These are phyloP conservation scores for Microtus pennsylvanicus DNA, from an alignment of 2,113 vertebrate species.

Conservation along the genomic window DNA sequence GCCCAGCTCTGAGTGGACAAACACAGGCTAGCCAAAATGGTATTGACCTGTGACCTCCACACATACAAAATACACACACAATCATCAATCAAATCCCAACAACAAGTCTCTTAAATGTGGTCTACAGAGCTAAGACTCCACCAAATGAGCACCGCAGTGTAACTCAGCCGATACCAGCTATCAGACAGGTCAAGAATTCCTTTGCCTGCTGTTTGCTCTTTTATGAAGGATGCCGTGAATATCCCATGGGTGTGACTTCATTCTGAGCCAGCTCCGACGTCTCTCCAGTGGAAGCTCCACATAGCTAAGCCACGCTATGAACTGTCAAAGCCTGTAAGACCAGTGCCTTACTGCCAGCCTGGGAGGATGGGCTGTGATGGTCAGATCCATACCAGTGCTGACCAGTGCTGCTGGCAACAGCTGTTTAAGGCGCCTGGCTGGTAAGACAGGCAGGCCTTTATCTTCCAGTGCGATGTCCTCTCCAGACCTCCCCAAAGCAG, in stretches of 20 bases:
- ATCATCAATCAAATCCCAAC: background rate
- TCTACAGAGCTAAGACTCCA: background rate
- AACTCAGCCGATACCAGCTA: background rate
- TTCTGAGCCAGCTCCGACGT: background rate
- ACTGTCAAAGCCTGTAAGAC: background rate
- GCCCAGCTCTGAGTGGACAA: background rate
- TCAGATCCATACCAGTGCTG: accelerated
- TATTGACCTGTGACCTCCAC: background rate
- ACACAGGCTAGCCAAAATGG: background rate
- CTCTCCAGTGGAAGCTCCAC: background rate
- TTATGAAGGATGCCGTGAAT: background rate
- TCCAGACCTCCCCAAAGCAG: background rate
- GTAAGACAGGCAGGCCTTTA: accelerated
- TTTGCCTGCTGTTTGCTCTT: background rate
- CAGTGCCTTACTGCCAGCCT: background rate
- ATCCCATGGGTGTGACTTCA: background rate
- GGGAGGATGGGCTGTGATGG: accelerated
- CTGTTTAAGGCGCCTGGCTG: accelerated
- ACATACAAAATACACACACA: background rate
- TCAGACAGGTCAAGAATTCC: background rate
- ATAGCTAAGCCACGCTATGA: background rate
- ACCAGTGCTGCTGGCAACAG: background rate
- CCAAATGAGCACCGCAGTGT: background rate
- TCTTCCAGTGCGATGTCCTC: too few relatives aligned
- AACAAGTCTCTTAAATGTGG: background rate